phyloP scores from a whole-genome alignment of 2,113 vertebrate species.

The Xyliphius kryptos region DNA sequence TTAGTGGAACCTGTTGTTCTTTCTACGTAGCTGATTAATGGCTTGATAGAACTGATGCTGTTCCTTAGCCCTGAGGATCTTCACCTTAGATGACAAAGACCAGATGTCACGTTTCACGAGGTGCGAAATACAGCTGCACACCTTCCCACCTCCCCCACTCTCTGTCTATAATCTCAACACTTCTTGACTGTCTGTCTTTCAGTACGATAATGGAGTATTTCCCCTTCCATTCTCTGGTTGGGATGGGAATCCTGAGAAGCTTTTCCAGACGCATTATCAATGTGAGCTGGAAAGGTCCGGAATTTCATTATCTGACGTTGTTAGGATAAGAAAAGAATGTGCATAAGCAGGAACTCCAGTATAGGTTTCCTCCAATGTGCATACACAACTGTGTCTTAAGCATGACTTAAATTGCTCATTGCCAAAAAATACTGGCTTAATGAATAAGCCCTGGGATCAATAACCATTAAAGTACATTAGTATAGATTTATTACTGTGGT shows the following conservation, averaged over 20 bases:
- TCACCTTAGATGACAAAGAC: too few relatives aligned
- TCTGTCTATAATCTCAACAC: conserved; percentile 16
- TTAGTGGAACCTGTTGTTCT: too few relatives aligned
- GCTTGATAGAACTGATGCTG: too few relatives aligned
- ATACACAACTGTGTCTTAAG: neutral
- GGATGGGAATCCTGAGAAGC: conserved; percentile 37
- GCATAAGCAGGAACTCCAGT: conserved; percentile 47
- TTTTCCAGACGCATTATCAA: conserved; percentile 53
- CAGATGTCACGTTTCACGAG: conserved; percentile 43
- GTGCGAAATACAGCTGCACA: conserved; percentile 31
- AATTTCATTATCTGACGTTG: conserved; percentile 49
- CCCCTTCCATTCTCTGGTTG: conserved; percentile 19
- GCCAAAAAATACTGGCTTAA: neutral
- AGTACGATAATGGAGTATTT: conserved; percentile 24
- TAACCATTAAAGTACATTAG: too few relatives aligned
- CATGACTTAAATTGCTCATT: too few relatives aligned
- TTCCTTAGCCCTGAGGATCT: too few relatives aligned
- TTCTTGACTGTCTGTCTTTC: conserved; percentile 32
- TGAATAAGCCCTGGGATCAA: neutral
- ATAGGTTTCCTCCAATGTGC: conserved; percentile 25
- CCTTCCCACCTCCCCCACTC: conserved; percentile 25
- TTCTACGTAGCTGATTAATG: too few relatives aligned
- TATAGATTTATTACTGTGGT: too few relatives aligned
- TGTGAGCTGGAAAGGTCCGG: conserved; percentile 18
- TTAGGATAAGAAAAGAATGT: conserved; percentile 66